A percentile compares a stretch with the other conserved stretches of the same genome.
These are phyloP conservation scores for Calameuta pallipes DNA, from an alignment of 2,888 invertebrate genomes.

Conservation along the genomic window DNA sequence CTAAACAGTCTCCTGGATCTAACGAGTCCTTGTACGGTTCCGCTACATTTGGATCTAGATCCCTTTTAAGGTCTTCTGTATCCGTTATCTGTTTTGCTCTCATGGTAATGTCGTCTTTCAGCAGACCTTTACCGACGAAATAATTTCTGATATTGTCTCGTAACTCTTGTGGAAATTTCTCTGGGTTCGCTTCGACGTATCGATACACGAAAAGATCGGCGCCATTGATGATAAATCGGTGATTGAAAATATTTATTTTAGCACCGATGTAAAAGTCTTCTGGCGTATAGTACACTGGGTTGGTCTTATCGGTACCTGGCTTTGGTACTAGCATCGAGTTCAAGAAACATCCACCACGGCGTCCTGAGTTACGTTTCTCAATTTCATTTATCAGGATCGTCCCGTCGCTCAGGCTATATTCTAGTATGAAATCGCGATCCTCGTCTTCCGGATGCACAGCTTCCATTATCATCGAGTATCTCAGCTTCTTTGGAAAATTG, in stretches of 20 bases:
- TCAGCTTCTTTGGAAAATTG: slow-evolving; percentile 73
- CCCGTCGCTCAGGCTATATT: slow-evolving; percentile 82
- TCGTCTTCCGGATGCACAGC: slow-evolving; percentile 83
- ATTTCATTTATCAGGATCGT: slow-evolving; percentile 81
- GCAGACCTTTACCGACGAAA: slow-evolving; percentile 74
- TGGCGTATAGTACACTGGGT: slow-evolving; percentile 82
- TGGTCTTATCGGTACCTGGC: slow-evolving; percentile 76
- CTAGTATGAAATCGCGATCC: slow-evolving; percentile 79
- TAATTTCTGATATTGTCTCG: slow-evolving; percentile 77
- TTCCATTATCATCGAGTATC: slow-evolving; percentile 83
- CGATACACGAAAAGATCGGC: slow-evolving; percentile 83
- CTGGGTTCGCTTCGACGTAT: slow-evolving; percentile 79
- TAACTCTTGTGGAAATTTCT: slow-evolving; percentile 77
- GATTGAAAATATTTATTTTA: slow-evolving; percentile 77
- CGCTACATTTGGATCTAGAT: slow-evolving; percentile 31
- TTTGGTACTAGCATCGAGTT: slow-evolving; percentile 75
- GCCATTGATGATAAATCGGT: slow-evolving; percentile 81
- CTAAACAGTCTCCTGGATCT: slow-evolving; percentile 21
- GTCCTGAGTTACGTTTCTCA: slow-evolving; percentile 78
- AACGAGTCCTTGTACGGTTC: slow-evolving; percentile 25
- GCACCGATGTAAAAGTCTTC: slow-evolving; percentile 84
- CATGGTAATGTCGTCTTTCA: slow-evolving; percentile 71
- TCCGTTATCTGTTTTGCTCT: slow-evolving; percentile 18
- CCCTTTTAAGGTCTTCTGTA: neutral
- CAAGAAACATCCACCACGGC: slow-evolving; percentile 79